Base-by-base conservation (phyloP, 2,888 invertebrate genomes). In the Stenolophus ochropezus region DNA sequence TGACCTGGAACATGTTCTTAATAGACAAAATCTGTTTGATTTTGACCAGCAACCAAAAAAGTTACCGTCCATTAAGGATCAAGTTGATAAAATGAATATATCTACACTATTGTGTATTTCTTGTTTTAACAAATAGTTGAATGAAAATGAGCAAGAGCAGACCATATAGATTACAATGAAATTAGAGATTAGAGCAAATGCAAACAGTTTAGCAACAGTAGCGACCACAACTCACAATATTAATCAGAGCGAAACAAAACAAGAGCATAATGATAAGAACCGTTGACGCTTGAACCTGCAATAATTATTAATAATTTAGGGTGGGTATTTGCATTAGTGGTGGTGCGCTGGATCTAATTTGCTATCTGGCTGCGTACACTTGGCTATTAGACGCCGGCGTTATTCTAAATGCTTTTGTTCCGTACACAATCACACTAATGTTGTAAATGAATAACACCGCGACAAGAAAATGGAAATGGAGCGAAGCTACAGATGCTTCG, bases 391-490 rank as follows among this genome's bases (percentile, higher is more conserved):
- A 49, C 21, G 73, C 47, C 69, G 11, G 49, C 49, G 73, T 73
- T 73, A 73, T 73, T 71, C 58, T 16, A 42, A 80, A 80, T 80
- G 56, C 80, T 69, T 73, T 80, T 80, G 73, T 80, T 73, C 80
- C 2, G 27, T 51, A 56, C 42, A 58, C 73, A 80, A 80, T 80
- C 80, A 58, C 58, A 71, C 71, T 80, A 73, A 80, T 73, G 79
- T 79, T 69, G 69, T 69, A 79, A 79, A 79, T 79, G 79, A 69
- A 69, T 53, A 80, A 80, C 73, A 56, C 33, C 25, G 42, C 42
- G 56, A 73, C 56, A 80, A 80, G 80, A 80, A 71, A 80, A 80
- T 80, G 80, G 80, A 42, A 80, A 71, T 80, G 51, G 73, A 56
- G 73, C 16, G 23, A 42, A 33, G 53, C 21, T 73, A 11, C 73